phyloP scores from a whole-genome alignment of 2,888 invertebrate genomes.

The Entomobrya proxima region DNA sequence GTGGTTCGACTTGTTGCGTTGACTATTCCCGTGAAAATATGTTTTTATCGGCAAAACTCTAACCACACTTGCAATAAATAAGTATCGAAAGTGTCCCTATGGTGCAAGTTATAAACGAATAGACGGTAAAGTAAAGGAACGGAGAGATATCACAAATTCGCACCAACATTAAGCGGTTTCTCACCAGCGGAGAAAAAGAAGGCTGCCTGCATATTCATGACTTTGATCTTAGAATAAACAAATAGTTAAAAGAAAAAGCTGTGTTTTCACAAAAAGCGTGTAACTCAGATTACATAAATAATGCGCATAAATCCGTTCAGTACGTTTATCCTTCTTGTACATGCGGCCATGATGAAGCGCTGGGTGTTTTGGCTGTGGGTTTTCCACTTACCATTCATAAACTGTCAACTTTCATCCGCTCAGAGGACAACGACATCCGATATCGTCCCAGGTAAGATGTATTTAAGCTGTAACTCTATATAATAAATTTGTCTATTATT shows the following conservation, averaged over 20 bases:
- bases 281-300: not conserved
- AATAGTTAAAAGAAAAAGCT: not conserved
- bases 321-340: not conserved
- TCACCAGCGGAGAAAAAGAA: constrained; percentile 10
- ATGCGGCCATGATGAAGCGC: constrained; percentile 48
- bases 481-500: not conserved
- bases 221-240: not conserved
- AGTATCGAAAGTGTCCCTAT: constrained; percentile 25
- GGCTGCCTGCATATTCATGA: not conserved
- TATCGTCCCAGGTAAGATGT: constrained; percentile 57
- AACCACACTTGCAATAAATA: constrained; percentile 1
- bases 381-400: constrained; percentile 49
- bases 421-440: constrained; percentile 48
- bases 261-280: not conserved
- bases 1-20: constrained; percentile 38
- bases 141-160: not conserved
- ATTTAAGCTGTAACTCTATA: not conserved
- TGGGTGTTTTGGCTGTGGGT: constrained; percentile 59
- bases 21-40: not conserved
- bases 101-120: too few species aligned
- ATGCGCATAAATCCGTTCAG: not conserved
- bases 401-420: constrained; percentile 50
- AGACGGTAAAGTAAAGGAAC: not conserved
- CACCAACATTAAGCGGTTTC: too few species aligned
- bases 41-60: constrained; percentile 17